phyloP scores from a whole-genome alignment of 2,888 invertebrate genomes.

The Chrysopilus asiliformis region DNA sequence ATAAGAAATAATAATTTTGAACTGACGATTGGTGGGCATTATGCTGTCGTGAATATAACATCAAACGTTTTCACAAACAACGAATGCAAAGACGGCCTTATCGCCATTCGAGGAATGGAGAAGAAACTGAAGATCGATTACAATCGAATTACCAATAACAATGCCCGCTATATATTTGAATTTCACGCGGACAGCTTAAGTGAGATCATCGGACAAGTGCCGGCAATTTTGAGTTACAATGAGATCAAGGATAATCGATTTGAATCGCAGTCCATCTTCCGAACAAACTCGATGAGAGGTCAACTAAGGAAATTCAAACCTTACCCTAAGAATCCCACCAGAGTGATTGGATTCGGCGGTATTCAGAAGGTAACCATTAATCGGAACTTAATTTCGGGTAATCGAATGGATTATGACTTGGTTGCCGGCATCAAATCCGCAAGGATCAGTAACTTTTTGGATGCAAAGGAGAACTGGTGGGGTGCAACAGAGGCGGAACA shows the following conservation, averaged over 20 bases:
- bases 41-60: conserved; percentile 75
- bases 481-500: conserved; percentile 59
- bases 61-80: conserved; percentile 77
- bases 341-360: conserved; percentile 83
- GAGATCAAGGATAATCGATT: conserved; percentile 58
- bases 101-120: conserved; percentile 88
- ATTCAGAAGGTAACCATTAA: conserved; percentile 87
- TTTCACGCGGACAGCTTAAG: conserved; percentile 85
- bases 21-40: conserved; percentile 83
- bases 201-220: conserved; percentile 75
- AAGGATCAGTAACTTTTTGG: conserved; percentile 69
- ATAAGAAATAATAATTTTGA: conserved; percentile 73
- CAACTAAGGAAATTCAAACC: conserved; percentile 17
- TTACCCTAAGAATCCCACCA: conserved; percentile 48
- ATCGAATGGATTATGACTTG: conserved; percentile 75
- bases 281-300: conserved; percentile 27
- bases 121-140: conserved; percentile 76
- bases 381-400: conserved; percentile 75
- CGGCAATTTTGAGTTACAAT: conserved; percentile 66
- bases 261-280: conserved; percentile 23
- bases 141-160: conserved; percentile 68
- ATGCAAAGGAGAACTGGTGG: conserved; percentile 96
- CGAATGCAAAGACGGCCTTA: conserved; percentile 62
- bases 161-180: conserved; percentile 70
- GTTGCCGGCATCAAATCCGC: conserved; percentile 86